Evolutionary conservation across 2,797 vertebrate genomes (phyloP).

Genomic region (Meriones psammophilus): DNA sequence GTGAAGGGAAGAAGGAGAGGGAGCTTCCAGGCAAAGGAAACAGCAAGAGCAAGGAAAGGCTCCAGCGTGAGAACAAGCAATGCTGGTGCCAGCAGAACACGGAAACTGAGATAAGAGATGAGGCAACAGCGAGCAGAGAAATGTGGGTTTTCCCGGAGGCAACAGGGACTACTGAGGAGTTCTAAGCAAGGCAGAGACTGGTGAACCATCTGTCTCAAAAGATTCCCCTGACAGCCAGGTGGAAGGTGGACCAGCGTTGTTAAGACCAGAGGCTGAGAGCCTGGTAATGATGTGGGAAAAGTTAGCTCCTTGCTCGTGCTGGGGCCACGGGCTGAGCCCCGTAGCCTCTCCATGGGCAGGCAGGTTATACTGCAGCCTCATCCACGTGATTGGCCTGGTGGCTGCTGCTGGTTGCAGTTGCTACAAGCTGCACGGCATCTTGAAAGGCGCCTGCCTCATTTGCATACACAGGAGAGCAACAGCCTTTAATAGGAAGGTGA

Average conservation of each 20-base stretch:
- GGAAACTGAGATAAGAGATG: not conserved
- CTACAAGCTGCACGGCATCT: not conserved
- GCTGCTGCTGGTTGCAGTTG: not conserved
- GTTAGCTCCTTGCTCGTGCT: not conserved
- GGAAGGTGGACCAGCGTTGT: not conserved
- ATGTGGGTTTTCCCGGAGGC: not conserved
- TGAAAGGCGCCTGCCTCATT: not conserved
- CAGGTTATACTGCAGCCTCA: not conserved
- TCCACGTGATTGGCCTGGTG: not conserved
- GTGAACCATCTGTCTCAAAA: not conserved
- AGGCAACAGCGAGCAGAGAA: not conserved
- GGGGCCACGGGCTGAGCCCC: not conserved
- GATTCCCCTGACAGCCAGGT: not conserved
- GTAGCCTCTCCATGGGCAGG: not conserved
- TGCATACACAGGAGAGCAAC: not conserved
- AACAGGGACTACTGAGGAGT: not conserved
- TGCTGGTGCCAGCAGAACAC: not conserved
- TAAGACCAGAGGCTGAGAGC: not conserved
- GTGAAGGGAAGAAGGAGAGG: not conserved
- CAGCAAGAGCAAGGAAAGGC: not conserved
- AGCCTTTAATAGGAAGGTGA: not conserved
- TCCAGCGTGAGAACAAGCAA: not conserved
- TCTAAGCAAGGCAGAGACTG: not conserved
- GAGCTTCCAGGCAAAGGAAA: conserved; percentile 29
- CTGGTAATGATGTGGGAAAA: not conserved